These are phyloP conservation scores for Pinna nobilis DNA, from an alignment of 1,140 invertebrate genomes.

Conservation along the genomic window DNA sequence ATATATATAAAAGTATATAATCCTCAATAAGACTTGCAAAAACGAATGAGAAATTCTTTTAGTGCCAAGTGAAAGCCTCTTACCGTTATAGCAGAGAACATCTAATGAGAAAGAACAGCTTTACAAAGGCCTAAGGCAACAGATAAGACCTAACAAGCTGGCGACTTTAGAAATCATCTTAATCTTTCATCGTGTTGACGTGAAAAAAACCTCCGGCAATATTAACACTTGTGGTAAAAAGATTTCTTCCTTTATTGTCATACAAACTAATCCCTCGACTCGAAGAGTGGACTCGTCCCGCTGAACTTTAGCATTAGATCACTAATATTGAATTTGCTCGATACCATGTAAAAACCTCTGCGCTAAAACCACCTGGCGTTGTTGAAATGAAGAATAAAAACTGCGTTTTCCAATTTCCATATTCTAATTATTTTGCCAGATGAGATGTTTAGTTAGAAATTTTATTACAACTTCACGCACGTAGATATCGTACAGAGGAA, in stretches of 20 bases:
- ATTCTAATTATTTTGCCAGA: constrained; percentile 31
- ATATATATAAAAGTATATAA: constrained; percentile 27
- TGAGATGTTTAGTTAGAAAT: constrained; percentile 8
- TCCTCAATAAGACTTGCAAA: constrained; percentile 18
- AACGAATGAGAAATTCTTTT: not conserved
- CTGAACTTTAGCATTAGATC: constrained; percentile 26
- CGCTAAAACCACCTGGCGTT: constrained; percentile 41
- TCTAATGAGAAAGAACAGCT: constrained; percentile 21
- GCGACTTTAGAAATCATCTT: constrained; percentile 48
- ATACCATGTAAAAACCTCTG: constrained; percentile 18
- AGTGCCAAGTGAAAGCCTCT: constrained; percentile 13
- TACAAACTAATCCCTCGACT: constrained; percentile 27
- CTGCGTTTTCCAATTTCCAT: constrained; percentile 41
- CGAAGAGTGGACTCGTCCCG: constrained; percentile 43
- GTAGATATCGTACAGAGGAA: constrained; percentile 21
- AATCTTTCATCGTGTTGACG: constrained; percentile 50
- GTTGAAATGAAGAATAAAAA: constrained; percentile 10
- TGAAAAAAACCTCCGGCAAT: constrained; percentile 40
- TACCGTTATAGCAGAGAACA: constrained; percentile 10
- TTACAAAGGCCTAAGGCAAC: constrained; percentile 31
- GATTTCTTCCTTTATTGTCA: constrained; percentile 44
- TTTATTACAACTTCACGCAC: constrained; percentile 8
- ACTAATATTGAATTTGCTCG: constrained; percentile 39
- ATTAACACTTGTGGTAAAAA: constrained; percentile 45
- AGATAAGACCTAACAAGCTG: constrained; percentile 40